Conservation (phyloP, 2,113 vertebrate species). For the Hypomesus transpacificus region DNA sequence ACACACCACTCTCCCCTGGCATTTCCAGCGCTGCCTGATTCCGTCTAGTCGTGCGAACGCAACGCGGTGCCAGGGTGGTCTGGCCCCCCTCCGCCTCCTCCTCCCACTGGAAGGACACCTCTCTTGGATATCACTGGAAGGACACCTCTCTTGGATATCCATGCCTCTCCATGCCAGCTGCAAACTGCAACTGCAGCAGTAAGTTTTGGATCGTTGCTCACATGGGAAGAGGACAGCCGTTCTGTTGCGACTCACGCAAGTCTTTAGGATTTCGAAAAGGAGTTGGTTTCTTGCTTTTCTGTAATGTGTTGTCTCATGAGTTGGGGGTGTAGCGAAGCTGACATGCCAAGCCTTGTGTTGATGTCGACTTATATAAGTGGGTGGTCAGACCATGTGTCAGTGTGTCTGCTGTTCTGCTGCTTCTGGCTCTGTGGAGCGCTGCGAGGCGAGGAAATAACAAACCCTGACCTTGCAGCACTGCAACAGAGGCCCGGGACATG, state of each 20-base stretch:
- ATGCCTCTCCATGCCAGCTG: slow-evolving; percentile 60
- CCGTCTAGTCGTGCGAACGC: slow-evolving; percentile 27
- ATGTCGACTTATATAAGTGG: not conserved
- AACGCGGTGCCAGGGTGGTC: slow-evolving; percentile 25
- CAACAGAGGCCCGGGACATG: slow-evolving; percentile 24
- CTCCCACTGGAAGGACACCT: slow-evolving; percentile 31
- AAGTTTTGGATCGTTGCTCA: slow-evolving; percentile 33
- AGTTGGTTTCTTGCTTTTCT: not conserved
- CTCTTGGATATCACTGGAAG: slow-evolving; percentile 37
- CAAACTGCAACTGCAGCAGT: slow-evolving; percentile 39
- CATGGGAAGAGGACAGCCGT: not conserved
- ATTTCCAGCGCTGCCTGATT: not conserved
- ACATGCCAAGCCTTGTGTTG: not conserved
- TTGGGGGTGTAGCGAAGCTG: not conserved
- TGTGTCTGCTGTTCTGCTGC: not conserved
- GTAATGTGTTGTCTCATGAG: not conserved
- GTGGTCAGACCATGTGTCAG: not conserved
- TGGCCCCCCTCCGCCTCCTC: slow-evolving; percentile 43
- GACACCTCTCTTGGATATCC: slow-evolving; percentile 29
- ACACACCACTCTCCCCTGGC: slow-evolving; percentile 26
- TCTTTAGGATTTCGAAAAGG: too few relatives aligned
- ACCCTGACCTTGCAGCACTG: slow-evolving; percentile 71
- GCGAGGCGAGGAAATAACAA: slow-evolving; percentile 28
- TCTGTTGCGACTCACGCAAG: not conserved
- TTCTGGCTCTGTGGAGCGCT: not conserved